Evolutionary conservation across 2,113 vertebrate genomes (phyloP).

Genomic region (Seriola rivoliana): DNA sequence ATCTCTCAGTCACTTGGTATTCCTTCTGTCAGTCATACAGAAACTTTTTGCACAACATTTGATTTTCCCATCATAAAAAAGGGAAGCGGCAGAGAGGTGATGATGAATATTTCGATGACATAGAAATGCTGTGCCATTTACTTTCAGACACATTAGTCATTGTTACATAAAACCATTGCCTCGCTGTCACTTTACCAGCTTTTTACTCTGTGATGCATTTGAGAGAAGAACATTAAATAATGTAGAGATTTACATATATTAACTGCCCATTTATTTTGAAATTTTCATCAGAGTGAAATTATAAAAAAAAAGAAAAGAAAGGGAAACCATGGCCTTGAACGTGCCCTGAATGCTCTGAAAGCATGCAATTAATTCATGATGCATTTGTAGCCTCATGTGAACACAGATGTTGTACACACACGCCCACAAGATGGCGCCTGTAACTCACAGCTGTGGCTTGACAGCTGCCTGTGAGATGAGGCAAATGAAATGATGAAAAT

Average conservation of each 20-base stretch:
- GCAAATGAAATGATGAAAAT: slow-evolving; percentile 31
- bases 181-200: background rate
- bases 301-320: background rate
- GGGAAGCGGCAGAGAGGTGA: background rate
- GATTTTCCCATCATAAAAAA: slow-evolving; percentile 26
- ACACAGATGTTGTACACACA: background rate
- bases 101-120: slow-evolving; percentile 11
- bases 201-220: background rate
- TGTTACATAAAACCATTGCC: background rate
- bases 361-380: slow-evolving; percentile 7
- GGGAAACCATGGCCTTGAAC: background rate
- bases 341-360: background rate
- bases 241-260: background rate
- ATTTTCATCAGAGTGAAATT: background rate
- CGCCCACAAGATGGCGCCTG: slow-evolving; percentile 79
- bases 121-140: slow-evolving; percentile 16
- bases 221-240: background rate
- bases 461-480: slow-evolving; percentile 18
- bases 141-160: slow-evolving; percentile 38
- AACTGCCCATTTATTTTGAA: background rate
- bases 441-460: slow-evolving; percentile 47
- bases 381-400: background rate
- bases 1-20: background rate
- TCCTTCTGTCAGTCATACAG: slow-evolving; percentile 12
- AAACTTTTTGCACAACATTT: slow-evolving; percentile 21